These are phyloP conservation scores for Cantharis nigra DNA, from an alignment of 2,888 invertebrate genomes.

Conservation along the genomic window DNA sequence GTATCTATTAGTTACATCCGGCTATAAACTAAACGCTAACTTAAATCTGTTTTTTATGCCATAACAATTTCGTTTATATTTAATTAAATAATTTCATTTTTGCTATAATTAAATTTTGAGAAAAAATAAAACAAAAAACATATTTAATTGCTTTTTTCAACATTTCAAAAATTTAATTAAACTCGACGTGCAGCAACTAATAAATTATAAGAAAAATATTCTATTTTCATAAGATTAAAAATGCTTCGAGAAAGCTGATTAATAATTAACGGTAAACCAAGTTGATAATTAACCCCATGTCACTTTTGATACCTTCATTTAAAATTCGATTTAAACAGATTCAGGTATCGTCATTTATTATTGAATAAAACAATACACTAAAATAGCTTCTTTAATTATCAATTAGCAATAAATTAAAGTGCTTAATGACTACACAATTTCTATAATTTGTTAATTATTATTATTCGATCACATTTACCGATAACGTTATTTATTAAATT, in stretches of 20 bases:
- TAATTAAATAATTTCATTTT: conserved; percentile 3
- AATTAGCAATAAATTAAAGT: background rate
- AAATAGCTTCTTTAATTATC: background rate
- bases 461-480: background rate
- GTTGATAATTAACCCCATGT: conserved; percentile 3
- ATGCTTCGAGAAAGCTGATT: conserved; percentile 1
- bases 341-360: background rate
- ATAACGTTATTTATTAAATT: background rate
- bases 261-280: conserved; percentile 4
- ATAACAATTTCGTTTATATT: background rate
- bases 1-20: conserved; percentile 35
- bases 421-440: background rate
- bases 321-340: conserved; percentile 1
- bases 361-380: background rate
- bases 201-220: background rate
- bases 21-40: conserved; percentile 15
- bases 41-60: background rate
- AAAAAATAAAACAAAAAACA: background rate
- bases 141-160: background rate
- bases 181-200: background rate
- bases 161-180: conserved; percentile 3
- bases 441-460: background rate
- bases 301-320: background rate
- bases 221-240: background rate
- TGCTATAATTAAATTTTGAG: background rate